A percentile compares a stretch with the other conserved stretches of the same genome.
phyloP scores from a whole-genome alignment of 2,888 invertebrate genomes.

The Hypsopygia costalis region DNA sequence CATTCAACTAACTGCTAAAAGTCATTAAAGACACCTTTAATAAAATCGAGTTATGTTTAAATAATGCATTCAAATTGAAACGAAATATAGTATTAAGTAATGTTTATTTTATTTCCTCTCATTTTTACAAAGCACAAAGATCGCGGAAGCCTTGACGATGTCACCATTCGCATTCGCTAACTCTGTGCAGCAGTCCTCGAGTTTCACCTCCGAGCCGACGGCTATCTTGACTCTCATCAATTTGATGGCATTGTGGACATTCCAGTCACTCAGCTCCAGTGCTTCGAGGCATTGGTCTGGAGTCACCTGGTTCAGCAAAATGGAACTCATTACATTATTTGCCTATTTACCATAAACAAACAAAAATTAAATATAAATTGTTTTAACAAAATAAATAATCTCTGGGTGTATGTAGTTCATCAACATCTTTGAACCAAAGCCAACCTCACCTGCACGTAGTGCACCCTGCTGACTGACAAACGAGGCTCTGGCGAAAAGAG shows the following conservation, averaged over 20 bases:
- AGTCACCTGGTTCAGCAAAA: conserved; percentile 77
- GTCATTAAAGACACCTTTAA: no score
- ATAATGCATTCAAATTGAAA: not conserved
- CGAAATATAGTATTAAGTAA: not conserved
- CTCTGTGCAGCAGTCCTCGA: conserved; percentile 69
- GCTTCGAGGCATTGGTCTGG: conserved; percentile 90
- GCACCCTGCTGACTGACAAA: no score
- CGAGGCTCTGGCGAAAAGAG: no score
- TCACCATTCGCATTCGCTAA: conserved; percentile 84
- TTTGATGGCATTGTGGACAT: conserved; percentile 94
- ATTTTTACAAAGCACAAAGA: conserved; percentile 47
- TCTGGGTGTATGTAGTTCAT: no score
- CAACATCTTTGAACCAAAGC: no score
- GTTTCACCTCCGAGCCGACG: conserved; percentile 28
- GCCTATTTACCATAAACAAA: no score
- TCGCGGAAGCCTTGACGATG: conserved; percentile 83
- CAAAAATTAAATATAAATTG: no score
- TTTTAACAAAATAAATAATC: no score
- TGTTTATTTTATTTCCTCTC: conserved; percentile 6
- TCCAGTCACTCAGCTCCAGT: conserved; percentile 92
- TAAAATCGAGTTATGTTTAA: no score
- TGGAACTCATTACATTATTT: no score
- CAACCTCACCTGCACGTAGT: no score
- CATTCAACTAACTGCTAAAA: no score
- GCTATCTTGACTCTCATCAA: conserved; percentile 80